Conservation (phyloP, 64 coral and sea anemone species). For the Pocillopora damicornis region DNA sequence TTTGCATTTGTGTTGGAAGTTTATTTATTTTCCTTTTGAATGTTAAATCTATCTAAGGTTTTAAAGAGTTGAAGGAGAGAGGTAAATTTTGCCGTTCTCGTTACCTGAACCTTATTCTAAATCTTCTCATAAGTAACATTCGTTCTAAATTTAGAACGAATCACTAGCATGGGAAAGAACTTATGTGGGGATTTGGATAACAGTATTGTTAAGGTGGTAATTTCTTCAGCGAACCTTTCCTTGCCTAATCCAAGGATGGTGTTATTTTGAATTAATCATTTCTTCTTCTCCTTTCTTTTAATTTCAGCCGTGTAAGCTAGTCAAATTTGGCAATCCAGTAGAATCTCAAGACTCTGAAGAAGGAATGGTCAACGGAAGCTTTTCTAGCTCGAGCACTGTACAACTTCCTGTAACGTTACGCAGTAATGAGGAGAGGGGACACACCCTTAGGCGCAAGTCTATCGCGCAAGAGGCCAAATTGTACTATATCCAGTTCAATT, state of each 20-base stretch:
- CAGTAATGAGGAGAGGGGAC: background rate
- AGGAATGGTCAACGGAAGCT: background rate
- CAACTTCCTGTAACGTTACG: background rate
- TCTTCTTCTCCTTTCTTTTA: background rate
- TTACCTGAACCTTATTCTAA: no score
- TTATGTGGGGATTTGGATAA: no score
- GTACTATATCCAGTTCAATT: conserved; percentile 44
- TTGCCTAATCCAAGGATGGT: no score
- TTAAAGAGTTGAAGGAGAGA: no score
- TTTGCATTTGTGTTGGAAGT: no score
- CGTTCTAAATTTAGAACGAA: no score
- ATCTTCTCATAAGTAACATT: no score
- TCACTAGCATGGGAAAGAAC: no score
- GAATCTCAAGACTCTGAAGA: conserved; percentile 3
- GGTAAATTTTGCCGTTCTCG: no score
- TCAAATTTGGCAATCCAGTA: background rate
- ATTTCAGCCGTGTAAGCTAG: conserved; percentile 2
- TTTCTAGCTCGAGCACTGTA: background rate
- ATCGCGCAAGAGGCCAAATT: conserved; percentile 8
- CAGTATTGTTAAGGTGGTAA: background rate
- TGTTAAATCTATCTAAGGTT: background rate
- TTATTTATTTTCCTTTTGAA: background rate
- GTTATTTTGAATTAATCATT: background rate
- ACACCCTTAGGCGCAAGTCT: background rate
- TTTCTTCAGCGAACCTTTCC: no score